Conservation (phyloP, 2,113 vertebrate species). For the Zosterops lateralis region DNA sequence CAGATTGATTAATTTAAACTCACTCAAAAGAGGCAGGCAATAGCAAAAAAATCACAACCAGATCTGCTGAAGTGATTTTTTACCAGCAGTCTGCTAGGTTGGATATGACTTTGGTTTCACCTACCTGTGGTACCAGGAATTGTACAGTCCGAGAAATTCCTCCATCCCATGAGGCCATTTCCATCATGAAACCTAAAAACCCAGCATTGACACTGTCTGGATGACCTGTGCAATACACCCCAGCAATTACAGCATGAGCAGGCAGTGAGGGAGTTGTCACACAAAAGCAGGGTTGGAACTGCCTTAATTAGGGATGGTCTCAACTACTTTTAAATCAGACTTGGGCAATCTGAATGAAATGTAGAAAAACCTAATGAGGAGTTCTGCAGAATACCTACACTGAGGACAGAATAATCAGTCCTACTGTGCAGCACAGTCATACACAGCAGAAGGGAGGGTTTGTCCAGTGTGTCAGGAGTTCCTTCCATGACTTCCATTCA, state of each 20-base stretch:
- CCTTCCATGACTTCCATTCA: background rate
- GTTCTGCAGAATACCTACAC: background rate
- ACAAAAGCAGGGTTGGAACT: background rate
- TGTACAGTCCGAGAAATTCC: slow-evolving; percentile 96
- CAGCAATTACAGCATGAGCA: background rate
- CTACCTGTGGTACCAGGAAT: slow-evolving; percentile 94
- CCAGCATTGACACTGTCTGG: background rate
- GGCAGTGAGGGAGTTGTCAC: background rate
- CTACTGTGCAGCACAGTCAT: background rate
- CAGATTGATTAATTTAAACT: background rate
- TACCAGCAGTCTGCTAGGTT: background rate
- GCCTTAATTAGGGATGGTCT: background rate
- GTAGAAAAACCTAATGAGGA: background rate
- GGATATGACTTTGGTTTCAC: background rate
- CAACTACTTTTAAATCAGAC: background rate
- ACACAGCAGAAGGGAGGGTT: background rate
- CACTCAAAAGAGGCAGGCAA: background rate
- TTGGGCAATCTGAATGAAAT: background rate
- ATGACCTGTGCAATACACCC: background rate
- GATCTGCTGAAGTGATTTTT: background rate
- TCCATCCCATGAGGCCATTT: slow-evolving; percentile 99
- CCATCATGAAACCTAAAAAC: slow-evolving; percentile 97
- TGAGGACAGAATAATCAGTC: background rate
- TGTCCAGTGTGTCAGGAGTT: background rate
- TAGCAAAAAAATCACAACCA: background rate